Evolutionary conservation across 2,113 vertebrate genomes (phyloP), one percentile per base, ranked within the genome.

Genomic region (Megaceryle torquata): DNA sequence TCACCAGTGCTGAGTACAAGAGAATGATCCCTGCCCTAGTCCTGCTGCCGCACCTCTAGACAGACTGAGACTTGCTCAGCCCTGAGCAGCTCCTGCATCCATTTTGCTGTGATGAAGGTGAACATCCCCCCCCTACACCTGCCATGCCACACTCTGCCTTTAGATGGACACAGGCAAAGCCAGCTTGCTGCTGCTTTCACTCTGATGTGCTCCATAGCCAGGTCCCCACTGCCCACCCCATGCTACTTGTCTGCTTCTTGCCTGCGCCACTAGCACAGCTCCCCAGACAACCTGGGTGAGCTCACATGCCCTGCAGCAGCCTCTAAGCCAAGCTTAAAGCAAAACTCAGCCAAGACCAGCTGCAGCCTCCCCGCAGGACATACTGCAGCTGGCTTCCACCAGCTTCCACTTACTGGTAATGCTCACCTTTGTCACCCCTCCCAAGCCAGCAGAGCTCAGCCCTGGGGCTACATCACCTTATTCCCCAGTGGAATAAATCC

Each of bases 261-360:
- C 76, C 37, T 67, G 67, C 2, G 1, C 33, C 24, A 21, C 12
- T 33, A 67, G 72, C 22, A 35, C 51, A 60, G 37, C 37, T 35
- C 12, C 21, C 13, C 3, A 0, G 21, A 31, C 16, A 10, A 19
- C 60, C 25, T 28, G n/a, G 25, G 29, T 2, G 3, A 63, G 35
- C 35, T 82, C 31, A 11, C 6, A 7, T 5, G 15, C 41, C 48
- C 63, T n/a, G 17, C 17, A 12, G 12, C 1, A 31, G 60, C 37
- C 35, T 68, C 72, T 54, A 79, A 50, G 41, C 41, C 60, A 61
- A 50, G 54, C 61, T 44, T 68, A 69, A 85, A 41, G 28, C 4
- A 1, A 24, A 51, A 74, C 63, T 65, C 57, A 37, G 7, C 20
- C 67, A 75, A 82, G 48, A 24, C n/a, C 53, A 53, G 13, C 31